Evolutionary conservation across 2,888 invertebrate species (phyloP).

Genomic region (Cheilosia urbana): DNA sequence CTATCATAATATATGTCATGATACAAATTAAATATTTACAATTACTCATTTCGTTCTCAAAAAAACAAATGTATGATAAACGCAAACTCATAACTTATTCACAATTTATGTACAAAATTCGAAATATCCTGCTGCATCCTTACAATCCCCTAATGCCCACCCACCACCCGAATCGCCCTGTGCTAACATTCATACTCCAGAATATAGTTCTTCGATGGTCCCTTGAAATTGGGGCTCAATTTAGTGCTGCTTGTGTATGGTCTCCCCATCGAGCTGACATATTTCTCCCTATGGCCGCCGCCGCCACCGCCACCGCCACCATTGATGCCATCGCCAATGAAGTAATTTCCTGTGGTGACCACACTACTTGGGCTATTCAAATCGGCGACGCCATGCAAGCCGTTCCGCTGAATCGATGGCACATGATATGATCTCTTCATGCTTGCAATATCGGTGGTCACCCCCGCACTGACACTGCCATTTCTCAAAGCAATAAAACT

Average conservation of each 20-base stretch:
- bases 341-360: constrained; percentile 50
- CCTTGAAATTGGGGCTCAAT: constrained; percentile 57
- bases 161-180: background rate
- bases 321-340: constrained; percentile 36
- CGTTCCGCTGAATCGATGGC: constrained; percentile 51
- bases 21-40: no score
- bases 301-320: background rate
- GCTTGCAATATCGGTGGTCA: constrained; percentile 23
- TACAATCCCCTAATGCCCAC: background rate
- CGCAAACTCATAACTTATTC: background rate
- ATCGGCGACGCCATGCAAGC: constrained; percentile 33
- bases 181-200: constrained; percentile 83
- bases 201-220: constrained; percentile 80
- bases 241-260: constrained; percentile 42
- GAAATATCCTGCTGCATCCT: background rate
- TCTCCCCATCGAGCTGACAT: constrained; percentile 34
- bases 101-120: constrained; percentile 15
- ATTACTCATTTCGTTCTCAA: background rate
- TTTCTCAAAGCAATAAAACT: constrained; percentile 80
- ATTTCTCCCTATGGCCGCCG: constrained; percentile 27
- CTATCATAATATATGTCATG: background rate
- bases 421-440: constrained; percentile 61
- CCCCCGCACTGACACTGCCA: constrained; percentile 56
- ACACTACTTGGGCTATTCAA: constrained; percentile 43
- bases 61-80: background rate